Conservation (phyloP, 2,888 invertebrate genomes). For the Torymus aiolomorphi region DNA sequence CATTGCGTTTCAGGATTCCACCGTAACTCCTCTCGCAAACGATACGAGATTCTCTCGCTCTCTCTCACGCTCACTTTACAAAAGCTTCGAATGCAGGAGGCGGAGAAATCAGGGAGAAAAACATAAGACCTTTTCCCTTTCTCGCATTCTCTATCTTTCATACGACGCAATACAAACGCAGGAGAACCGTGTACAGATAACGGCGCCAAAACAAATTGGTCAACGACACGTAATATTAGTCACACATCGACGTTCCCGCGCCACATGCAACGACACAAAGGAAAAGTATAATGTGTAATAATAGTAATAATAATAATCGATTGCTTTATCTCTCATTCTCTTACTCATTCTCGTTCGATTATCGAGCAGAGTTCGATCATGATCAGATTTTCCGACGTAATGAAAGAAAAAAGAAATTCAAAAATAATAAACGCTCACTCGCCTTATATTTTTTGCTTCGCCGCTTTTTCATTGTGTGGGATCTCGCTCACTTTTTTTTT, state of each 20-base stretch:
- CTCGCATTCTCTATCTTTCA: neutral
- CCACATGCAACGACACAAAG: slow-evolving; percentile 45
- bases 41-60: neutral
- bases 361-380: neutral
- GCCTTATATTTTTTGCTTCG: slow-evolving; percentile 1
- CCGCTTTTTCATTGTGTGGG: neutral
- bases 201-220: slow-evolving; percentile 50
- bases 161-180: slow-evolving; percentile 60
- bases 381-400: slow-evolving; percentile 27
- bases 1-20: slow-evolving; percentile 26
- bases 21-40: slow-evolving; percentile 31
- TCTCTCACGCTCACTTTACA: slow-evolving; percentile 3
- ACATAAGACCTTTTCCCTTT: neutral
- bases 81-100: slow-evolving; percentile 22
- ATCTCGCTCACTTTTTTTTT: slow-evolving; percentile 6
- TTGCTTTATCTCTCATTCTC: too few species aligned
- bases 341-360: slow-evolving; percentile 9
- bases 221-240: slow-evolving; percentile 18
- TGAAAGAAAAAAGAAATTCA: slow-evolving; percentile 50
- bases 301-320: neutral
- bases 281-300: slow-evolving; percentile 21
- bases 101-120: slow-evolving; percentile 45
- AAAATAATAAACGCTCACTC: slow-evolving; percentile 34
- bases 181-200: slow-evolving; percentile 61
- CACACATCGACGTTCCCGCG: slow-evolving; percentile 50